phyloP scores from a whole-genome alignment of 2,113 vertebrate genomes.

The Cnemophilus loriae region DNA sequence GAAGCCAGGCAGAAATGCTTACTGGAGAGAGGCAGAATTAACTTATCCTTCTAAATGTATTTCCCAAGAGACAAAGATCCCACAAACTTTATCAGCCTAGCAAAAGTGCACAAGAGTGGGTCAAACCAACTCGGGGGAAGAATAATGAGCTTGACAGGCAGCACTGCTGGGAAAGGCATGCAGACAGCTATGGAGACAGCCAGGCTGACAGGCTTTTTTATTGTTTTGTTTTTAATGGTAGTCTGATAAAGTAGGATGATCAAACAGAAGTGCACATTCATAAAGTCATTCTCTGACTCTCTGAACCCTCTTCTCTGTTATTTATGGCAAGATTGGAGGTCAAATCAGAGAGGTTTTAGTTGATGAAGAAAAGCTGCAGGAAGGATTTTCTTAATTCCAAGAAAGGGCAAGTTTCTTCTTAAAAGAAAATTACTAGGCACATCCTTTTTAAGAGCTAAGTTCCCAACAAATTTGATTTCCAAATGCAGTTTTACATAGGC shows the following conservation, averaged over 20 bases:
- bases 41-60: background rate
- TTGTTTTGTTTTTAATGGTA: slow-evolving; percentile 3
- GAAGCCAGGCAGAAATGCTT: slow-evolving; percentile 4
- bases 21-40: background rate
- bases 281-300: slow-evolving; percentile 35
- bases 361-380: slow-evolving; percentile 19
- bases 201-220: slow-evolving; percentile 48
- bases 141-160: slow-evolving; percentile 28
- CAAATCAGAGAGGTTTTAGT: background rate
- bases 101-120: background rate
- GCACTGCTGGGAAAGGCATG: background rate
- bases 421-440: background rate
- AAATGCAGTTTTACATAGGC: background rate
- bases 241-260: slow-evolving; percentile 2
- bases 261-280: slow-evolving; percentile 26
- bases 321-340: slow-evolving; percentile 20
- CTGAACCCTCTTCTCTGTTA: slow-evolving; percentile 4
- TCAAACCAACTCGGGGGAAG: background rate
- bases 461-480: background rate
- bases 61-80: background rate
- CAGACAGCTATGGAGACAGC: slow-evolving; percentile 27
- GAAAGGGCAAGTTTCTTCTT: background rate
- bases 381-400: slow-evolving; percentile 45
- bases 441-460: background rate
- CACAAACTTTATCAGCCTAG: background rate